Percentiles rank a stretch among this genome's conserved stretches.
These are phyloP conservation scores for Eunapius fragilis DNA, from an alignment of 37 sponge, comb jelly and placozoan genomes.

Conservation along the genomic window DNA sequence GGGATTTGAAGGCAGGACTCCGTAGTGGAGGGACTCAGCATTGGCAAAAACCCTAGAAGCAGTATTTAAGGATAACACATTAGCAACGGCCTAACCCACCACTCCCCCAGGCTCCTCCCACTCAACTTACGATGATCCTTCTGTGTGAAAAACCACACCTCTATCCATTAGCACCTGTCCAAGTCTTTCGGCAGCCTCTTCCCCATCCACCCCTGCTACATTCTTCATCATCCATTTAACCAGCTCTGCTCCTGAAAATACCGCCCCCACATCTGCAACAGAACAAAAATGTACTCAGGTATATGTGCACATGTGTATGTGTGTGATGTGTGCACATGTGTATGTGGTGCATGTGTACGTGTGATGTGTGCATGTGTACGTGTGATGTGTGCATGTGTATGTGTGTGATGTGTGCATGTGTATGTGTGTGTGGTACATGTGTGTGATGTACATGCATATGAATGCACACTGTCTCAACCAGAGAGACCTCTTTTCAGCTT, in stretches of 20 bases:
- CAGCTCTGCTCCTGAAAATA: constrained; percentile 71
- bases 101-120: too few relatives aligned
- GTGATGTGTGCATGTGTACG: background rate
- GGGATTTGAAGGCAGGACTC: constrained; percentile 29
- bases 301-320: too few relatives aligned
- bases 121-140: constrained; percentile 72
- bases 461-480: background rate
- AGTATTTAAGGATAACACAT: too few relatives aligned
- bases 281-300: too few relatives aligned
- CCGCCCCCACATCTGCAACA: constrained; percentile 59
- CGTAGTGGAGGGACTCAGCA: constrained; percentile 73
- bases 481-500: constrained; percentile 41
- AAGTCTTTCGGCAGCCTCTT: constrained; percentile 59
- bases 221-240: constrained; percentile 71
- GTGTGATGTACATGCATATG: background rate
- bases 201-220: constrained; percentile 52
- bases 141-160: constrained; percentile 76
- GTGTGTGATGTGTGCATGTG: background rate
- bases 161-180: constrained; percentile 75
- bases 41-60: constrained; percentile 81
- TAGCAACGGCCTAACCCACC: too few relatives aligned
- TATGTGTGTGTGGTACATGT: background rate
- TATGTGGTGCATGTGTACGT: background rate
- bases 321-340: background rate
- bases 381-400: background rate